phyloP scores from a whole-genome alignment of 1,140 invertebrate species.

The Sminthurinus signatus region DNA sequence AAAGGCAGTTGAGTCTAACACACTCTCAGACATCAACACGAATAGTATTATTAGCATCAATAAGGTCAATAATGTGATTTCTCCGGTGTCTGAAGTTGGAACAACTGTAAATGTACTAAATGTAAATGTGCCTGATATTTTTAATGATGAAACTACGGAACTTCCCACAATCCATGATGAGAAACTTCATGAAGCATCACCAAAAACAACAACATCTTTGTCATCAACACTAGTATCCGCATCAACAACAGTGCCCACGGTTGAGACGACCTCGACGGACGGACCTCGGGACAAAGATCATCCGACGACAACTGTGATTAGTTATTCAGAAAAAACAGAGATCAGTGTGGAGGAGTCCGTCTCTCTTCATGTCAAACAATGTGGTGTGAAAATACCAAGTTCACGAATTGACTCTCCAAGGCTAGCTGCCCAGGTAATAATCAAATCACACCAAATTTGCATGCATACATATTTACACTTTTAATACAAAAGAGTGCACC shows the following conservation, averaged over 20 bases:
- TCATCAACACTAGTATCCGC: not conserved
- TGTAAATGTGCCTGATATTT: too few relatives aligned
- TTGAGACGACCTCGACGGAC: not conserved
- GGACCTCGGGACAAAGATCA: not conserved
- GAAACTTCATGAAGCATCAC: not conserved
- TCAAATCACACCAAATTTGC: too few relatives aligned
- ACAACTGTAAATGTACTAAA: too few relatives aligned
- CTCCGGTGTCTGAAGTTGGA: not conserved
- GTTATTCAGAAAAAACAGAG: conserved; percentile 28
- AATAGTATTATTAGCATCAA: conserved; percentile 3
- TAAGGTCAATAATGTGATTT: too few relatives aligned
- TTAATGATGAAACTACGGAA: not conserved
- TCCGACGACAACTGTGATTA: conserved; percentile 13
- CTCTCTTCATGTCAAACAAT: conserved; percentile 18
- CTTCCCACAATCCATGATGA: not conserved
- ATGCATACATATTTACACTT: too few relatives aligned
- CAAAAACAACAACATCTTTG: not conserved
- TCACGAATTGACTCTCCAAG: conserved; percentile 16
- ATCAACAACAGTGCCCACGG: not conserved
- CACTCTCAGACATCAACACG: not conserved
- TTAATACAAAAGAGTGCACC: too few relatives aligned
- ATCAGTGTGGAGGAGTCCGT: conserved; percentile 22
- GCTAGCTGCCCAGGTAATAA: conserved; percentile 28
- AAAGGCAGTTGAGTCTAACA: too few relatives aligned
- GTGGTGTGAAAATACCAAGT: conserved; percentile 11